These are phyloP conservation scores for Panzeria rudis DNA, from an alignment of 2,888 invertebrate species.

Conservation along the genomic window DNA sequence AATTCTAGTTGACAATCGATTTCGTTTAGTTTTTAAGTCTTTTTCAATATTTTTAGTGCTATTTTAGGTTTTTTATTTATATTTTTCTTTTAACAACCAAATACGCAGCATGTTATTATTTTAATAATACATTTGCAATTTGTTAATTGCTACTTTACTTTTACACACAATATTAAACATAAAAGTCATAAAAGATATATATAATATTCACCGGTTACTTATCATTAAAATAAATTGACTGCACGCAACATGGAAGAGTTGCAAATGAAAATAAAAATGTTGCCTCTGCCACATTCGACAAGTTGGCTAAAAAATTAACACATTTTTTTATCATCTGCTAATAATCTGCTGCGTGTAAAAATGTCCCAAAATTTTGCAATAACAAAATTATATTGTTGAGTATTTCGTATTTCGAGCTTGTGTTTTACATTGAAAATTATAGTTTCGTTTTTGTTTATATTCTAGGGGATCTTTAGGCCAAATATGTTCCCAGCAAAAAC, in stretches of 20 bases:
- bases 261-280: constrained; percentile 18
- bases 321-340: constrained; percentile 74
- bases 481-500: too few species aligned
- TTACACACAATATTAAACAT: constrained; percentile 65
- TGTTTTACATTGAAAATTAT: constrained; percentile 36
- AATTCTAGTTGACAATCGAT: constrained; percentile 72
- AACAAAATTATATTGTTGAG: constrained; percentile 23
- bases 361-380: constrained; percentile 43
- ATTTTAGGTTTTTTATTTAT: background rate
- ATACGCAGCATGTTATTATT: constrained; percentile 67
- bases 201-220: constrained; percentile 57
- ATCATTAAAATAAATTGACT: constrained; percentile 60
- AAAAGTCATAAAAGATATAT: constrained; percentile 51
- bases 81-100: constrained; percentile 44
- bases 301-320: constrained; percentile 74
- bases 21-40: constrained; percentile 77
- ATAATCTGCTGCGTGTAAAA: constrained; percentile 71
- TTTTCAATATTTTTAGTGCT: constrained; percentile 16
- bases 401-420: background rate
- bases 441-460: background rate
- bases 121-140: constrained; percentile 74
- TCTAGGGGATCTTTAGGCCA: background rate
- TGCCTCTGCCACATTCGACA: constrained; percentile 69
- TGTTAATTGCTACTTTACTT: constrained; percentile 73
- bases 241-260: constrained; percentile 51